Evolutionary conservation across 2,888 invertebrate genomes (phyloP).

Genomic region (Papilio gigon): DNA sequence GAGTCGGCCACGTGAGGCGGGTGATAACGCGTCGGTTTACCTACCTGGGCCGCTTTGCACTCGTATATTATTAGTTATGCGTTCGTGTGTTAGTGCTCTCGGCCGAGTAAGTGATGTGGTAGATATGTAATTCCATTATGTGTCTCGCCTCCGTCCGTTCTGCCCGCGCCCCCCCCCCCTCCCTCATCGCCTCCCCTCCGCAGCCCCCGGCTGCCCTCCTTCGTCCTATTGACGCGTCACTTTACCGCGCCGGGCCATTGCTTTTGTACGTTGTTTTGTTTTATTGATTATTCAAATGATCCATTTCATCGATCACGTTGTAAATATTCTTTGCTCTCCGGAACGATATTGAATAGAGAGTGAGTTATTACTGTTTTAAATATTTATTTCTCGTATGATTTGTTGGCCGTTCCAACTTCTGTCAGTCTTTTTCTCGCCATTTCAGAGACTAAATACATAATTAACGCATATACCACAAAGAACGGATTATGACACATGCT

Average conservation of each 20-base stretch:
- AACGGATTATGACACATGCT: constrained; percentile 31
- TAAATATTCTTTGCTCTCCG: constrained; percentile 55
- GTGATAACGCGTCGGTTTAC: constrained; percentile 59
- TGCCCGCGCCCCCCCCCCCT: constrained; percentile 53
- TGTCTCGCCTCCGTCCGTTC: constrained; percentile 74
- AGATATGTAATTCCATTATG: constrained; percentile 80
- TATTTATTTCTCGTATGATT: constrained; percentile 15
- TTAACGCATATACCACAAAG: constrained; percentile 24
- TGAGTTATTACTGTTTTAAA: constrained; percentile 41
- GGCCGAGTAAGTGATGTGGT: constrained; percentile 70
- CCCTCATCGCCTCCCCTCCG: constrained; percentile 54
- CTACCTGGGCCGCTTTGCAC: constrained; percentile 65
- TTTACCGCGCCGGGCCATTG: constrained; percentile 70
- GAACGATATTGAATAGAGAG: constrained; percentile 47
- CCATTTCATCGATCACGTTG: constrained; percentile 62
- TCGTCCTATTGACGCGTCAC: constrained; percentile 73
- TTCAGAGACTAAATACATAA: constrained; percentile 2
- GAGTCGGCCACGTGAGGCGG: constrained; percentile 60
- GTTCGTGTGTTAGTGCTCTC: constrained; percentile 64
- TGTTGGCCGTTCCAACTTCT: constrained; percentile 1
- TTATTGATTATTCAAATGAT: constrained; percentile 71
- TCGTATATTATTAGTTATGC: constrained; percentile 54
- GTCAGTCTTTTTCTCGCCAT: background rate
- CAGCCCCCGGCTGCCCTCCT: constrained; percentile 55
- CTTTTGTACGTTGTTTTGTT: constrained; percentile 70